These are phyloP conservation scores for Helicoverpa zea DNA, from an alignment of 1,140 invertebrate species.

Conservation along the genomic window DNA sequence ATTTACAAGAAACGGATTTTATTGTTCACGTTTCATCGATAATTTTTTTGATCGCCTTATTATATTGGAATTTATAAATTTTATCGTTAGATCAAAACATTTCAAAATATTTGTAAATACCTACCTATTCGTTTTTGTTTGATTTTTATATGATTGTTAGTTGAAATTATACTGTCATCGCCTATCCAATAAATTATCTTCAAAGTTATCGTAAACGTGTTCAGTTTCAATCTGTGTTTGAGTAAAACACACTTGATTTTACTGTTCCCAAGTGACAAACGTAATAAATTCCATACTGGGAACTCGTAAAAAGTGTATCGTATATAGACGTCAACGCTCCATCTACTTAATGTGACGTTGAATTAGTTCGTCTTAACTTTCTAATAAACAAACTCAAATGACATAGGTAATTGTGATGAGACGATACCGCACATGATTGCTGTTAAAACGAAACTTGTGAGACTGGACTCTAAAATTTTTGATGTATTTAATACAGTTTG, in stretches of 20 bases:
- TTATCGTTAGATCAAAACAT: not conserved
- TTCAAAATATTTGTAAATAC: not conserved
- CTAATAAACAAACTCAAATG: slow-evolving; percentile 70
- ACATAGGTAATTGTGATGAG: slow-evolving; percentile 34
- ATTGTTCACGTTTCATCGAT: slow-evolving; percentile 28
- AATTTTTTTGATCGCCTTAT: slow-evolving; percentile 13
- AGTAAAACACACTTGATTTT: slow-evolving; percentile 67
- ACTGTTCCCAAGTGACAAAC: slow-evolving; percentile 70
- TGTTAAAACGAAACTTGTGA: slow-evolving; percentile 35
- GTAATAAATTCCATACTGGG: slow-evolving; percentile 73
- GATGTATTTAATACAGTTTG: slow-evolving; percentile 21
- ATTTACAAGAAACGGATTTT: slow-evolving; percentile 53
- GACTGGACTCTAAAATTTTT: slow-evolving; percentile 36
- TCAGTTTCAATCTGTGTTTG: slow-evolving; percentile 43
- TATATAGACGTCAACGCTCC: slow-evolving; percentile 73
- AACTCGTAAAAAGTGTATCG: slow-evolving; percentile 75
- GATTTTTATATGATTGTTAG: slow-evolving; percentile 13
- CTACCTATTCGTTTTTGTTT: not conserved
- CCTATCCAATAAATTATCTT: slow-evolving; percentile 49
- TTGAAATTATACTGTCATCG: slow-evolving; percentile 34
- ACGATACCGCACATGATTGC: slow-evolving; percentile 28
- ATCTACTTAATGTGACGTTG: slow-evolving; percentile 69
- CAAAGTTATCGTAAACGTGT: slow-evolving; percentile 50
- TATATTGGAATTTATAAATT: not conserved
- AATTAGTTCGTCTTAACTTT: slow-evolving; percentile 74